Percentiles rank a stretch among this genome's conserved stretches.
Evolutionary conservation across 2,113 vertebrate genomes (phyloP).

Genomic region (Sakesphorus luctuosus): DNA sequence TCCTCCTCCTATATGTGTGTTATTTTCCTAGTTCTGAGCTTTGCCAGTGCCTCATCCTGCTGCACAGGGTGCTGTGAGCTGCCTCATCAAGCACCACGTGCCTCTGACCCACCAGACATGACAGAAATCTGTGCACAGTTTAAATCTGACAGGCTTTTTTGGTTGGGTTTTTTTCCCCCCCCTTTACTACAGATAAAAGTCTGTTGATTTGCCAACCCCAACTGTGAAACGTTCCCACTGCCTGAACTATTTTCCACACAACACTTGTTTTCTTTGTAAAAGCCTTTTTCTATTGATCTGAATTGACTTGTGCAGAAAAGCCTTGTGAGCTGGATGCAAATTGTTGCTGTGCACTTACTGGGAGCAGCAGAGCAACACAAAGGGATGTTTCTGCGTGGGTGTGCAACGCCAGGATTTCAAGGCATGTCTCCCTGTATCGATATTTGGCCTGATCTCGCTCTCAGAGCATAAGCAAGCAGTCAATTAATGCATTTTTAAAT

Average conservation of each 20-base stretch:
- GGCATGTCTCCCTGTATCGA: conserved; percentile 38
- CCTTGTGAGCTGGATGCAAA: conserved; percentile 33
- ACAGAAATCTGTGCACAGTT: background rate
- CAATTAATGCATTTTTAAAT: conserved; percentile 50
- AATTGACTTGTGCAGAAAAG: conserved; percentile 56
- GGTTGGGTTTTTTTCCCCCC: background rate
- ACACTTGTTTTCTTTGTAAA: conserved; percentile 64
- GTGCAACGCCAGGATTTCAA: background rate
- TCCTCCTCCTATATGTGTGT: background rate
- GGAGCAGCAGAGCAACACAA: conserved; percentile 34
- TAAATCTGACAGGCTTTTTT: background rate
- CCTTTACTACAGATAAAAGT: background rate
- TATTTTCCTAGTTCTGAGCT: background rate
- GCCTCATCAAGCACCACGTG: background rate
- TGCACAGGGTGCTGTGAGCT: background rate
- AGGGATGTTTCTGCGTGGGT: background rate
- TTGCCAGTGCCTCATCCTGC: background rate
- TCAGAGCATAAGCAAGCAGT: conserved; percentile 31
- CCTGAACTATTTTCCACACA: conserved; percentile 46
- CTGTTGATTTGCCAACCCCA: conserved; percentile 12
- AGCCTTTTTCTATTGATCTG: conserved; percentile 61
- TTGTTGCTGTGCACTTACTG: background rate
- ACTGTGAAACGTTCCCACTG: conserved; percentile 26
- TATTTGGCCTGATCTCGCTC: conserved; percentile 20
- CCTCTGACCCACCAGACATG: rapidly evolving